Conservation (phyloP, 2,888 invertebrate genomes). For the Trachelus troglodyta region DNA sequence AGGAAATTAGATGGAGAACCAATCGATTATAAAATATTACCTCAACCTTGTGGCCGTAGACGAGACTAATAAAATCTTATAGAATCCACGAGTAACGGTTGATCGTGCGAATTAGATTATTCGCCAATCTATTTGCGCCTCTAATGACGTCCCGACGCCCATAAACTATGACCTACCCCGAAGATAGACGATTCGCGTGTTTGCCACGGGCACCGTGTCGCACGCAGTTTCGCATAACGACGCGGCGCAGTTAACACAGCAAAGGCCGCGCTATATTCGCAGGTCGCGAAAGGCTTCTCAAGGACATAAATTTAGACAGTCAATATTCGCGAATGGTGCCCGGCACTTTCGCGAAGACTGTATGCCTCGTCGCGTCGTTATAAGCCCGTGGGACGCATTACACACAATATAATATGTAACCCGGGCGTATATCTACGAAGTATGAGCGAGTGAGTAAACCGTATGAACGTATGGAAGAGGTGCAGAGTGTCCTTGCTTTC, state of each 20-base stretch:
- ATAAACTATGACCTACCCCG: background rate
- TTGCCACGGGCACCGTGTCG: background rate
- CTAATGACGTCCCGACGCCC: background rate
- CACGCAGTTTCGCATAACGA: background rate
- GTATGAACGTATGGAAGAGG: background rate
- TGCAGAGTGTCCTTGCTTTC: constrained; percentile 50
- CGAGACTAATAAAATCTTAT: background rate
- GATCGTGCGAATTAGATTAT: background rate
- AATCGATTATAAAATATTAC: background rate
- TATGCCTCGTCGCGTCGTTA: background rate
- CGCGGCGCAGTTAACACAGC: background rate
- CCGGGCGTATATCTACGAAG: background rate
- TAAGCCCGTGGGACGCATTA: background rate
- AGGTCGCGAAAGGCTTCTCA: background rate
- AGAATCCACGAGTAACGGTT: background rate
- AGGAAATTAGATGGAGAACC: background rate
- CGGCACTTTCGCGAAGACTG: background rate
- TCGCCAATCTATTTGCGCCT: background rate
- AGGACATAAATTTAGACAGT: background rate
- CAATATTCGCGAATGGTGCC: background rate
- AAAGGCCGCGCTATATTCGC: background rate
- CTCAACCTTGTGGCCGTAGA: background rate
- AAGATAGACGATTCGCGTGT: background rate
- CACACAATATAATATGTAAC: background rate
- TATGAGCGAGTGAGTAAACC: background rate